These are phyloP conservation scores for Bucorvus abyssinicus DNA, from an alignment of 2,797 vertebrate genomes.

Conservation along the genomic window DNA sequence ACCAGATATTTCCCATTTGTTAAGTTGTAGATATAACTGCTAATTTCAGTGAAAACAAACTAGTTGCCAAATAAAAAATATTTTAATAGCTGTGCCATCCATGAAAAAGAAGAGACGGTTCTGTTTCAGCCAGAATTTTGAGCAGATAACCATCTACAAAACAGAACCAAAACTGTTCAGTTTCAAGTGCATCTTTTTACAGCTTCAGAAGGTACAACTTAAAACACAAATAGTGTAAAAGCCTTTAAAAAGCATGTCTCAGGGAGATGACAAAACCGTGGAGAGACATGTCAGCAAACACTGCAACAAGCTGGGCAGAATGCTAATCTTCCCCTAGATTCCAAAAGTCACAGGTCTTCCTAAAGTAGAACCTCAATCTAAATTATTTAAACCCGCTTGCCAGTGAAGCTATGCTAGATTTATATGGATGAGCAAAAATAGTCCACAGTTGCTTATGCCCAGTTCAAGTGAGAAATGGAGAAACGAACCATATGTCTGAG, in stretches of 20 bases:
- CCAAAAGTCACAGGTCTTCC: not conserved
- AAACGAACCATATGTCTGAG: not conserved
- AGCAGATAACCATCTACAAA: not conserved
- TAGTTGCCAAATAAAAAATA: not conserved
- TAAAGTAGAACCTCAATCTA: not conserved
- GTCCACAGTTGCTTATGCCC: not conserved
- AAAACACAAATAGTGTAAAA: not conserved
- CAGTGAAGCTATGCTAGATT: not conserved
- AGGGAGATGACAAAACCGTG: not conserved
- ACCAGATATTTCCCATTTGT: not conserved
- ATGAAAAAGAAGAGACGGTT: not conserved
- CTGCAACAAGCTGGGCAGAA: rapidly evolving
- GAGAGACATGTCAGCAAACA: not conserved
- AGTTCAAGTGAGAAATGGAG: not conserved
- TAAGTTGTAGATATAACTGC: not conserved
- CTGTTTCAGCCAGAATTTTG: not conserved
- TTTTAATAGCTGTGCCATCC: not conserved
- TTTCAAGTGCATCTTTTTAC: not conserved
- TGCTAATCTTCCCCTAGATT: not conserved
- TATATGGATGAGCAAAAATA: not conserved
- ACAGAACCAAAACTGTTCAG: not conserved
- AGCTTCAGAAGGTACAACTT: not conserved
- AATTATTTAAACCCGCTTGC: not conserved
- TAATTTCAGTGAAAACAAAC: not conserved
- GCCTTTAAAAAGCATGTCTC: not conserved